Evolutionary conservation across 2,113 vertebrate genomes (phyloP).

Genomic region (Hucho hucho): DNA sequence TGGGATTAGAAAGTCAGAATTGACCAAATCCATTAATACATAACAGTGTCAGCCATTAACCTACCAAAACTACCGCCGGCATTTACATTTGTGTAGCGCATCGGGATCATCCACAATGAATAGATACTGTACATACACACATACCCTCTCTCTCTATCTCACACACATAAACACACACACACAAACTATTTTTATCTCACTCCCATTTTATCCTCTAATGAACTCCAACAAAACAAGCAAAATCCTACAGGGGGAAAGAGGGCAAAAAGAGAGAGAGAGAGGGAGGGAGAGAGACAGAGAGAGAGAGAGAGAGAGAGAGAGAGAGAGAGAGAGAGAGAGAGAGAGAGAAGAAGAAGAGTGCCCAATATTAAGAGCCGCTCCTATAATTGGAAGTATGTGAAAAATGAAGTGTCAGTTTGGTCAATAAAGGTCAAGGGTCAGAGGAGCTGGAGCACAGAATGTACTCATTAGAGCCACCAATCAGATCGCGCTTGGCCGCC

Average conservation of each 20-base stretch:
- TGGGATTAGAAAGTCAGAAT: slow-evolving; percentile 70
- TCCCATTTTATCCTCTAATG: slow-evolving; percentile 44
- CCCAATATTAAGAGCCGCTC: slow-evolving; percentile 73
- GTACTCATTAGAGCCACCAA: slow-evolving; percentile 94
- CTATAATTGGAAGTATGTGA: slow-evolving; percentile 96
- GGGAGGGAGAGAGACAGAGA: too few species aligned
- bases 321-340: too few species aligned
- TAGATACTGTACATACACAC: neutral
- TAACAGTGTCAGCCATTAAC: slow-evolving; percentile 67
- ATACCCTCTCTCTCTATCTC: neutral
- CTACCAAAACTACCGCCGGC: slow-evolving; percentile 63
- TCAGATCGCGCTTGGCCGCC: slow-evolving; percentile 80
- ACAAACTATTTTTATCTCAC: slow-evolving; percentile 6
- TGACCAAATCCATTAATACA: slow-evolving; percentile 59
- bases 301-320: too few species aligned
- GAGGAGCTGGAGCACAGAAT: slow-evolving; percentile 84
- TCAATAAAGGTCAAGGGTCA: slow-evolving; percentile 97
- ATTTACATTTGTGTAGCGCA: slow-evolving; percentile 37
- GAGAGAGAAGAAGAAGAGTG: slow-evolving; percentile 15
- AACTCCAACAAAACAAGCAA: slow-evolving; percentile 52
- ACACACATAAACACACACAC: neutral
- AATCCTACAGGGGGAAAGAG: slow-evolving; percentile 19
- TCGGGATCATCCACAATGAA: neutral
- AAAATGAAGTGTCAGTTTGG: slow-evolving; percentile 98
- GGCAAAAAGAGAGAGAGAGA: neutral